Percentiles rank a stretch among this genome's conserved stretches.
These are phyloP conservation scores for Cyprinodon diabolis DNA, from an alignment of 2,797 vertebrate genomes.

Conservation along the genomic window DNA sequence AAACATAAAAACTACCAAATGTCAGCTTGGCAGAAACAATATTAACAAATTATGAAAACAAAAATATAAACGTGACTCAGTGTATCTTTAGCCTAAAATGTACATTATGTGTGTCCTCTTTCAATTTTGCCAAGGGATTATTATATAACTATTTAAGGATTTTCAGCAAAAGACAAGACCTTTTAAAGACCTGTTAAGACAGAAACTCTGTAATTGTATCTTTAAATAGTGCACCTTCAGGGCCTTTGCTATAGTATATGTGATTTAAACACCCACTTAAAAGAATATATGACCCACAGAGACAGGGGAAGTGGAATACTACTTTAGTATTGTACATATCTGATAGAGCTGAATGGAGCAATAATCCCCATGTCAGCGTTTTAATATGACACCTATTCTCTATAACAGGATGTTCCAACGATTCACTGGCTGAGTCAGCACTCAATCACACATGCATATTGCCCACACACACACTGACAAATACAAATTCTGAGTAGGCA, in stretches of 20 bases:
- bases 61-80: background rate
- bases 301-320: conserved; percentile 42
- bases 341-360: conserved; percentile 61
- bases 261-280: conserved; percentile 61
- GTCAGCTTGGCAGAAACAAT: background rate
- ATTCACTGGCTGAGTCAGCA: conserved; percentile 58
- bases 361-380: conserved; percentile 67
- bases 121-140: background rate
- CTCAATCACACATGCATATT: conserved; percentile 24
- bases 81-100: background rate
- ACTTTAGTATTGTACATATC: conserved; percentile 59
- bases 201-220: conserved; percentile 31
- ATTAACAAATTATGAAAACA: background rate
- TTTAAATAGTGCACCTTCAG: conserved; percentile 48
- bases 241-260: conserved; percentile 40
- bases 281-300: conserved; percentile 46
- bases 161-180: conserved; percentile 8
- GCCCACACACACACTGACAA: conserved; percentile 23
- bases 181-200: conserved; percentile 19
- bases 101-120: background rate
- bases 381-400: conserved; percentile 53
- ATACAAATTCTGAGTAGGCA: conserved; percentile 23
- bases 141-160: background rate
- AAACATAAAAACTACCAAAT: background rate
- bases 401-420: conserved; percentile 31